These are phyloP conservation scores for Dolichallabes microphthalmus DNA, from an alignment of 2,113 vertebrate species.

Conservation along the genomic window DNA sequence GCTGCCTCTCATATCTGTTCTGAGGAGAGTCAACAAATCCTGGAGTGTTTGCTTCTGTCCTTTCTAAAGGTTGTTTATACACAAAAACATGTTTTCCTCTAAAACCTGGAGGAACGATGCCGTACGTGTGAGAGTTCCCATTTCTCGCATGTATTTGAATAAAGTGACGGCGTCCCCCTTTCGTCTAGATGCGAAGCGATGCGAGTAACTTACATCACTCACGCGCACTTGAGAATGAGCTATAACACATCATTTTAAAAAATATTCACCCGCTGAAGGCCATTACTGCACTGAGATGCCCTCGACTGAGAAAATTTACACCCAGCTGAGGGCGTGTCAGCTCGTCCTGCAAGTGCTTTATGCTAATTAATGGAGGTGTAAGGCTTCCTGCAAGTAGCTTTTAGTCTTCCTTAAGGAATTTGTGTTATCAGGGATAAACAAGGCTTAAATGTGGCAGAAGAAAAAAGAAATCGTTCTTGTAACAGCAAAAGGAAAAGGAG, in stretches of 20 bases:
- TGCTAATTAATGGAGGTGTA: constrained; percentile 61
- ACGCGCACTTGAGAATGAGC: constrained; percentile 60
- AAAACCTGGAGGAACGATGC: background rate
- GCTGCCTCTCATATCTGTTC: background rate
- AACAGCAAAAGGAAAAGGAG: background rate
- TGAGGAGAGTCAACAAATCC: background rate
- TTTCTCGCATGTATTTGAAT: background rate
- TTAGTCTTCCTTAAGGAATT: constrained; percentile 3
- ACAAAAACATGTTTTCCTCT: background rate
- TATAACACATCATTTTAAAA: constrained; percentile 62
- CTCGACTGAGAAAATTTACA: constrained; percentile 38
- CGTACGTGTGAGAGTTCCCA: background rate
- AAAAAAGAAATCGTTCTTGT: background rate
- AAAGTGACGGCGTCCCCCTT: constrained; percentile 43
- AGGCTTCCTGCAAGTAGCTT: constrained; percentile 11
- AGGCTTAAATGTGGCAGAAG: background rate
- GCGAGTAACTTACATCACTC: constrained; percentile 56
- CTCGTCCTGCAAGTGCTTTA: constrained; percentile 56
- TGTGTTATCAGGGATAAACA: background rate
- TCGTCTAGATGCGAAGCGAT: constrained; percentile 48
- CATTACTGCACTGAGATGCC: constrained; percentile 52
- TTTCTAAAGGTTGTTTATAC: background rate
- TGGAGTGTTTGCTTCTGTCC: background rate
- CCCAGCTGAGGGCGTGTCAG: constrained; percentile 37
- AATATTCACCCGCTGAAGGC: constrained; percentile 48